Conservation (phyloP, 2,888 invertebrate genomes). For the Lochmaea crataegi region DNA sequence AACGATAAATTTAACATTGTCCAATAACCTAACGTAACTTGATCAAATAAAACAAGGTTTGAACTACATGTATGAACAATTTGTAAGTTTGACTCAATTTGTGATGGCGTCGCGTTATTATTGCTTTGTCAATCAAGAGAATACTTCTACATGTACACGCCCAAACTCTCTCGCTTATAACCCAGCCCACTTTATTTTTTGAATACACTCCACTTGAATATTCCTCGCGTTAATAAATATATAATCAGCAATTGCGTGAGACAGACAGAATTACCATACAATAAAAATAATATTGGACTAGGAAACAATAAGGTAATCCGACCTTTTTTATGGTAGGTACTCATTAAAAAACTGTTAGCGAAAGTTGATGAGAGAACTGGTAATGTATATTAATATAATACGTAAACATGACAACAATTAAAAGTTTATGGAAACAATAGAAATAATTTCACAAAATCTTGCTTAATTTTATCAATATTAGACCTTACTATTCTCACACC, state of each 20-base stretch:
- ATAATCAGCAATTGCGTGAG: not conserved
- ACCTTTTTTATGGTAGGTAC: not conserved
- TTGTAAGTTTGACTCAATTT: not conserved
- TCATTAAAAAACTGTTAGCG: not conserved
- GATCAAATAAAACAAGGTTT: not conserved
- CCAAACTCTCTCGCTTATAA: not conserved
- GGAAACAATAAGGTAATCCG: not conserved
- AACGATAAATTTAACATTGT: too few relatives aligned
- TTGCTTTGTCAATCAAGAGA: conserved; percentile 4
- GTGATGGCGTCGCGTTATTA: not conserved
- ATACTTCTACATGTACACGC: not conserved
- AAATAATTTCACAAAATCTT: too few relatives aligned
- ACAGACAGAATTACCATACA: not conserved
- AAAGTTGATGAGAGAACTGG: not conserved
- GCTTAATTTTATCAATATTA: too few relatives aligned
- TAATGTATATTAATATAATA: not conserved
- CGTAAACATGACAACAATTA: too few relatives aligned
- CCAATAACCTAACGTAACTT: not conserved
- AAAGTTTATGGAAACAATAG: too few relatives aligned
- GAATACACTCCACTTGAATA: not conserved
- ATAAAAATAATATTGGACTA: not conserved
- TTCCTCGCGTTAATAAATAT: not conserved
- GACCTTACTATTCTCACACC: too few relatives aligned
- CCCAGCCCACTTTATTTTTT: not conserved
- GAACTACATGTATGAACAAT: not conserved